Base-by-base conservation (phyloP, 1,140 invertebrate species). In the Lordiphosa mommai region DNA sequence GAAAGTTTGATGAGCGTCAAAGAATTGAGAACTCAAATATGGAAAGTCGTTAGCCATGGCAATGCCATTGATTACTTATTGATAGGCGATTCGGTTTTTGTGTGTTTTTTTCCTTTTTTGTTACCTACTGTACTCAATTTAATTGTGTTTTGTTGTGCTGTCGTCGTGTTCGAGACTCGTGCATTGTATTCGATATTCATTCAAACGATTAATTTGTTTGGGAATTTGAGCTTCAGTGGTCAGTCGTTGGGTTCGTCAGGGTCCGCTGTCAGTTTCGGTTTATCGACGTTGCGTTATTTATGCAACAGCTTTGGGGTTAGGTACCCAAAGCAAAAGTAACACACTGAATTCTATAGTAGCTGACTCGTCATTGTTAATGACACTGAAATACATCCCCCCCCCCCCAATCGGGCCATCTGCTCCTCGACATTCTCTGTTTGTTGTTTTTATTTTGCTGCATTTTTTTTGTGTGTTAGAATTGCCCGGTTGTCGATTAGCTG, bases 131-230 rank as follows among this genome's bases (percentile, higher is more conserved):
- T 79, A 72, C 73, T 10, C 8, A 6, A 34, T 8, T 12, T 14
- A 12, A 12, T 2, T 12, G 23, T 23, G 2, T 14, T 6, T 10
- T 40, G 36, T 13, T 10, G 5, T 16, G 23, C 23, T 1, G 23
- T 27, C 23, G 17, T 20, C 3, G 17, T 4, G 17, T 2, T 20
- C 16, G 33, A 9, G 2, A 10, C 5, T 10, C 13, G 32, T 29
- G 41, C 44, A 69, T 72, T 80, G 69, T 80, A 70, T 66, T 67
- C 71, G 66, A 79, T 80, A 82, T 67, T 63, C 76, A 80, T 63
- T 80, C 53, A 74, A 46, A 63, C 61, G 66, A 82, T 80, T 80
- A 70, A 80, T 74, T 80, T 80, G 74, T 71, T 80, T 58, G 46
- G 55, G 30, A 69, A 80, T 61, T 71, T 40, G 66, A 72, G 68